Conservation (phyloP, 30 jellyfish, hydroid and myxozoan species). For the Hydractinia echinata region DNA sequence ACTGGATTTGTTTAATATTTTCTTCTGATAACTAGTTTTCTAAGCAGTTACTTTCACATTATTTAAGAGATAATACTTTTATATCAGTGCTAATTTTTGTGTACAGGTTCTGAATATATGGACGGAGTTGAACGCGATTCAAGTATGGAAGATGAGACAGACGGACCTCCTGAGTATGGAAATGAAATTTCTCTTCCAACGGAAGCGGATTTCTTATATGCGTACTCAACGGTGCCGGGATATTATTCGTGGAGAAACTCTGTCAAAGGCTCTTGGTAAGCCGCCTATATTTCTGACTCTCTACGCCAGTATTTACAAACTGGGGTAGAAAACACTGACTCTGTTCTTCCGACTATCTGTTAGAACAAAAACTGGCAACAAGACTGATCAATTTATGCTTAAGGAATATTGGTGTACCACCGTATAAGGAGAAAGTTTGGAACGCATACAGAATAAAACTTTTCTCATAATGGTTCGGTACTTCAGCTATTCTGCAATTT, state of each 20-base stretch:
- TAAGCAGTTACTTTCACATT: background rate
- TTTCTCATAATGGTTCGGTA: no score
- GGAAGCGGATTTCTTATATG: constrained; percentile 89
- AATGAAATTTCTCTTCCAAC: constrained; percentile 87
- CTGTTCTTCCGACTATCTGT: no score
- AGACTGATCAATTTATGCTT: no score
- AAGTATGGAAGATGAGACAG: constrained; percentile 49
- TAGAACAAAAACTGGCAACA: no score
- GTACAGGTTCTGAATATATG: constrained; percentile 91
- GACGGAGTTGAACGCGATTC: constrained; percentile 49
- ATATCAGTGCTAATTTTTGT: background rate
- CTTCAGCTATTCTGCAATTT: no score
- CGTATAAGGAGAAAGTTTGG: no score
- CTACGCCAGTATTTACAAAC: background rate
- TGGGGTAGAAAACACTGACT: no score
- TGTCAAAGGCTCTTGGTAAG: constrained; percentile 88
- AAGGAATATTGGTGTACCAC: no score
- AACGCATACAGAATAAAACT: no score
- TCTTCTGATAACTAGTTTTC: background rate
- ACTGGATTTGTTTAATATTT: background rate
- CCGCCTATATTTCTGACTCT: background rate
- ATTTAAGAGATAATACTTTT: background rate
- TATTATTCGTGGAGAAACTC: constrained; percentile 96
- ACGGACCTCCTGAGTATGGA: constrained; percentile 72
- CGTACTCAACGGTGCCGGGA: constrained; percentile 98